Conservation (phyloP, 2,797 vertebrate species). For the Valencia hispanica region DNA sequence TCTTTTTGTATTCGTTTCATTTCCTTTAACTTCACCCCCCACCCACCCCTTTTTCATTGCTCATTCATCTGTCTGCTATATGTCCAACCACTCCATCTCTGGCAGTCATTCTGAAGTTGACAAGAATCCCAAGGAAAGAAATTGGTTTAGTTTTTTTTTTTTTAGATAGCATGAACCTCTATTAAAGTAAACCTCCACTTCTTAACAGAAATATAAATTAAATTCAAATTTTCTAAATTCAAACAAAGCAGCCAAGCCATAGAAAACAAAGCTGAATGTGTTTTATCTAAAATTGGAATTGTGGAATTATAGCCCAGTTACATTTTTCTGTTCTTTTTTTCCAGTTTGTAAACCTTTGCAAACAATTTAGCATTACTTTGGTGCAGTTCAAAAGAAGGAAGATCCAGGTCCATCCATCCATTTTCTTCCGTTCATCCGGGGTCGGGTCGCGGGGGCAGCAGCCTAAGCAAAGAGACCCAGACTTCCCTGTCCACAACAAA, state of each 20-base stretch:
- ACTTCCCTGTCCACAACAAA: not conserved
- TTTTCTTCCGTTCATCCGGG: too few species aligned
- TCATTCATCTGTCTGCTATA: slow-evolving; percentile 28
- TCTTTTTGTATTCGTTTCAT: slow-evolving; percentile 18
- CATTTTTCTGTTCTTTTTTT: not conserved
- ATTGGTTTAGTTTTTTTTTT: not conserved
- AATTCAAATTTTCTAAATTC: not conserved
- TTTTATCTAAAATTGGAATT: not conserved
- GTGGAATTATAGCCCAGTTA: not conserved
- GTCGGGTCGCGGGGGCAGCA: too few species aligned
- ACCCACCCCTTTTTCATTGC: not conserved
- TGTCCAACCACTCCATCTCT: slow-evolving; percentile 22
- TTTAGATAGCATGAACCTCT: not conserved
- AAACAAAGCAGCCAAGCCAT: not conserved
- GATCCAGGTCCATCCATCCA: too few species aligned
- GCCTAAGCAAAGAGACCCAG: too few species aligned
- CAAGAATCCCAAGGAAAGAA: not conserved
- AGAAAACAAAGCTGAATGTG: not conserved
- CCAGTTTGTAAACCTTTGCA: not conserved
- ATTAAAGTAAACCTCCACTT: not conserved
- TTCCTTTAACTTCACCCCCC: not conserved
- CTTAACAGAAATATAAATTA: not conserved
- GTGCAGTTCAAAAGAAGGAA: not conserved
- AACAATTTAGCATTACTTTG: not conserved
- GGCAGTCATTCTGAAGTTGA: slow-evolving; percentile 4